Percentiles rank a stretch among this genome's conserved stretches.
Conservation (phyloP, 2,888 invertebrate species). For the Hedya salicella region DNA sequence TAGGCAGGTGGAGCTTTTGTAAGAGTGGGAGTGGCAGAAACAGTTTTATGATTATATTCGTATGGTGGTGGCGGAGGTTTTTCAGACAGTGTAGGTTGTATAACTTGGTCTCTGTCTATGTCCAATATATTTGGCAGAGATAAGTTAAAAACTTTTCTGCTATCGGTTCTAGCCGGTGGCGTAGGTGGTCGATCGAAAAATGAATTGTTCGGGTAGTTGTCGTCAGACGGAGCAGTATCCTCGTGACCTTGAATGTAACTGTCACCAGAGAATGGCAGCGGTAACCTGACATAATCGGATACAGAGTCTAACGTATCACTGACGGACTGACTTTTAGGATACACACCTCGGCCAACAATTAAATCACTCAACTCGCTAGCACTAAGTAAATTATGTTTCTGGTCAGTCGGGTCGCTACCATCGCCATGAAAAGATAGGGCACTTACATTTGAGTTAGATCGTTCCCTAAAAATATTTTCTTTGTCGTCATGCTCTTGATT, state of each 20-base stretch:
- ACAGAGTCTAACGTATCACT: slow-evolving; percentile 95
- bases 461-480: slow-evolving; percentile 84
- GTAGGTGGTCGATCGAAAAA: slow-evolving; percentile 87
- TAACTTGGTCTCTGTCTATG: slow-evolving; percentile 61
- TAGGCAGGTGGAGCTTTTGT: slow-evolving; percentile 88
- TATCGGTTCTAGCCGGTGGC: slow-evolving; percentile 89
- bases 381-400: slow-evolving; percentile 89
- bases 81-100: slow-evolving; percentile 61
- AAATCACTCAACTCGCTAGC: slow-evolving; percentile 93
- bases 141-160: slow-evolving; percentile 78
- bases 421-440: slow-evolving; percentile 94
- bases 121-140: slow-evolving; percentile 80
- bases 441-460: slow-evolving; percentile 92
- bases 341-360: slow-evolving; percentile 91
- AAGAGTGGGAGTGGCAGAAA: slow-evolving; percentile 63
- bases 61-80: slow-evolving; percentile 88
- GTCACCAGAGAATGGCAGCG: slow-evolving; percentile 83
- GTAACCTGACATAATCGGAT: slow-evolving; percentile 94
- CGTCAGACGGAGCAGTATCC: slow-evolving; percentile 86
- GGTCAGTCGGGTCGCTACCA: slow-evolving; percentile 94
- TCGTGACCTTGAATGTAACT: slow-evolving; percentile 86
- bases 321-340: slow-evolving; percentile 90
- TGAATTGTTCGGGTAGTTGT: slow-evolving; percentile 77
- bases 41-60: slow-evolving; percentile 87
- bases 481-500: slow-evolving; percentile 77